A percentile compares a stretch with the other conserved stretches of the same genome.
Evolutionary conservation across 2,797 vertebrate species (phyloP).

Genomic region (Eulemur albifrons): DNA sequence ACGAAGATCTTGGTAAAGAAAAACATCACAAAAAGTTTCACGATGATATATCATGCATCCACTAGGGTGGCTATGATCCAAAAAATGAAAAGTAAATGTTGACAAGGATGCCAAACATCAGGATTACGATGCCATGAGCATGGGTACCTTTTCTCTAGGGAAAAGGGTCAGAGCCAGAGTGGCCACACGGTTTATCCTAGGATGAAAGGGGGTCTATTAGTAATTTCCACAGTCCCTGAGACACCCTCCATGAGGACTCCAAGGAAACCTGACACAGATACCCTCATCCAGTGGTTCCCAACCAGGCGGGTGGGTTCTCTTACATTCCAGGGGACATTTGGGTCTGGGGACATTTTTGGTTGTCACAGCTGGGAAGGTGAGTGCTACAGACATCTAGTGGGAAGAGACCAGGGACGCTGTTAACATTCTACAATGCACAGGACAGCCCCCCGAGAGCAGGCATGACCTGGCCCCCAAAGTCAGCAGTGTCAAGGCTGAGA

Average conservation of each 20-base stretch:
- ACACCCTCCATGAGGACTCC: not conserved
- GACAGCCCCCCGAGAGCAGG: not conserved
- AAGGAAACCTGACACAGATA: not conserved
- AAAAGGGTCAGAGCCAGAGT: not conserved
- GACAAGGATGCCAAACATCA: fast-evolving
- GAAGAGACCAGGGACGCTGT: not conserved
- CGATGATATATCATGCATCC: fast-evolving
- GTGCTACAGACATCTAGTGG: too few species aligned
- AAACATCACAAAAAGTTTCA: not conserved
- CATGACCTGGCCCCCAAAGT: not conserved
- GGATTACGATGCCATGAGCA: too few species aligned
- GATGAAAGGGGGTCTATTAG: not conserved
- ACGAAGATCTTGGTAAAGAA: not conserved
- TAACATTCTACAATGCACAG: too few species aligned
- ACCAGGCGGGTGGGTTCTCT: fast-evolving
- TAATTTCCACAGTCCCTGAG: not conserved
- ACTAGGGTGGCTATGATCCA: not conserved
- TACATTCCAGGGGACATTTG: not conserved
- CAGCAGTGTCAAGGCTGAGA: not conserved
- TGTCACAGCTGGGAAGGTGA: not conserved
- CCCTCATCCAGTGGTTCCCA: not conserved
- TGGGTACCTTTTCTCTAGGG: not conserved
- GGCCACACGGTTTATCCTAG: fast-evolving
- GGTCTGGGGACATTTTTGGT: not conserved
- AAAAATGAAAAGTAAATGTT: not conserved